Evolutionary conservation across 2,113 vertebrate species (phyloP).

Genomic region (Hirundichthys speculiger): DNA sequence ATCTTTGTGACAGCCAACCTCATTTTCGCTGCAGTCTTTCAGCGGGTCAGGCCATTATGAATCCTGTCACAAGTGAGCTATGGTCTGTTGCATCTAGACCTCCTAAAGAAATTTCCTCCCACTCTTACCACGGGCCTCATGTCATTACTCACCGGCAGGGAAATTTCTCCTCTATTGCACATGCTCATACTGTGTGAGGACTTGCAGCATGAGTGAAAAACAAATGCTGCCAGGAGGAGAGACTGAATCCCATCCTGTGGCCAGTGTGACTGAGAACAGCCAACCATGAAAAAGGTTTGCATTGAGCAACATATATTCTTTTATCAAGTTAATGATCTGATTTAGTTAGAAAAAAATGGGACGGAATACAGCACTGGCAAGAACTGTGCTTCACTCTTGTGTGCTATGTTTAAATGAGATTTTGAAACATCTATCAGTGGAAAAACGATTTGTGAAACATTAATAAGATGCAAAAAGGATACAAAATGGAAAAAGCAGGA

Average conservation of each 20-base stretch:
- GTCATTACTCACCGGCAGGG: neutral
- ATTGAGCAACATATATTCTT: slow-evolving; percentile 45
- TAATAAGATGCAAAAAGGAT: no score
- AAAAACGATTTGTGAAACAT: neutral
- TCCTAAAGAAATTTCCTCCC: slow-evolving; percentile 15
- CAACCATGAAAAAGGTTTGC: slow-evolving; percentile 48
- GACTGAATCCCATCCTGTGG: slow-evolving; percentile 34
- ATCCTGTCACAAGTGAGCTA: slow-evolving; percentile 56
- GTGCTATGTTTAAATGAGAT: neutral
- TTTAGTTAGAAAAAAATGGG: neutral
- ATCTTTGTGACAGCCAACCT: slow-evolving; percentile 21
- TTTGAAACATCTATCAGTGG: neutral
- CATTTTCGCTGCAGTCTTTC: slow-evolving; percentile 31
- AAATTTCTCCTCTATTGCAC: neutral
- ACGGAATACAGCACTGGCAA: neutral
- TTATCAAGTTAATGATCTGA: slow-evolving; percentile 19
- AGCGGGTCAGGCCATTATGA: slow-evolving; percentile 30
- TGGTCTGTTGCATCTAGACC: neutral
- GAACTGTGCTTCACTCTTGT: neutral
- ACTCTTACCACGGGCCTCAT: slow-evolving; percentile 15
- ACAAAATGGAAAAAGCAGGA: neutral
- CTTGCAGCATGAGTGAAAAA: slow-evolving; percentile 9
- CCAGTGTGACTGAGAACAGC: slow-evolving; percentile 16
- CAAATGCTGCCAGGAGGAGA: slow-evolving; percentile 19
- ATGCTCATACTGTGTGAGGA: neutral